A percentile compares a stretch with the other conserved stretches of the same genome.
phyloP scores from a whole-genome alignment of 2,797 vertebrate species.

The Podarcis siculus region DNA sequence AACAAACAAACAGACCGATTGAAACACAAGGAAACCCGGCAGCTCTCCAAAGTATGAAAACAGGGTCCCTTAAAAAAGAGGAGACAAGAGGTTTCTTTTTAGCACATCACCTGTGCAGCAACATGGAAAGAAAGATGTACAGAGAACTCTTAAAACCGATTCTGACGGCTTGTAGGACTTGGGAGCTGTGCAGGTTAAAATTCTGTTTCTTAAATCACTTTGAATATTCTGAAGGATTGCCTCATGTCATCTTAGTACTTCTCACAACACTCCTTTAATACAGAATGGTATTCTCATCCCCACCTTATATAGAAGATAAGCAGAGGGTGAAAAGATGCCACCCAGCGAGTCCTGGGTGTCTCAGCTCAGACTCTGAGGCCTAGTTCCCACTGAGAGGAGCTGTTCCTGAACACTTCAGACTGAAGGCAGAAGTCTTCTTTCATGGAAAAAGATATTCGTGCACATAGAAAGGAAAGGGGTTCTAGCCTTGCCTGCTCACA shows the following conservation, averaged over 20 bases:
- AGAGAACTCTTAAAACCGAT: not conserved
- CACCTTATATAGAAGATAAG: not conserved
- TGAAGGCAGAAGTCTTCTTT: not conserved
- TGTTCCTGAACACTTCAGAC: not conserved
- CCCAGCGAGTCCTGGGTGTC: not conserved
- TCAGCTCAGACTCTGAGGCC: too few species aligned
- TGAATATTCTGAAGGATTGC: not conserved
- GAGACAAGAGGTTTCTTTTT: not conserved
- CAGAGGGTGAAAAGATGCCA: not conserved
- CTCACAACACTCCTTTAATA: not conserved
- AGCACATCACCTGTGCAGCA: not conserved
- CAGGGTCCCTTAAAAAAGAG: constrained; percentile 9
- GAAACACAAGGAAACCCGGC: constrained; percentile 31
- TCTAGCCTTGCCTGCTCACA: not conserved
- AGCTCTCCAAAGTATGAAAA: constrained; percentile 34
- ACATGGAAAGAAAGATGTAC: not conserved
- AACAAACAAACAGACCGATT: constrained; percentile 34
- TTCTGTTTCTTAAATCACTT: not conserved
- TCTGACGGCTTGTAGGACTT: rapidly evolving
- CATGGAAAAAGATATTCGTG: not conserved
- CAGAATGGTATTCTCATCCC: not conserved
- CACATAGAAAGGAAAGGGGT: not conserved
- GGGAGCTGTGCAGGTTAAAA: not conserved
- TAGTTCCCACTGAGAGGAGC: not conserved
- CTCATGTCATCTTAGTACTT: not conserved